phyloP scores from a whole-genome alignment of 2,797 vertebrate genomes.

The Apogon hyalosoma region DNA sequence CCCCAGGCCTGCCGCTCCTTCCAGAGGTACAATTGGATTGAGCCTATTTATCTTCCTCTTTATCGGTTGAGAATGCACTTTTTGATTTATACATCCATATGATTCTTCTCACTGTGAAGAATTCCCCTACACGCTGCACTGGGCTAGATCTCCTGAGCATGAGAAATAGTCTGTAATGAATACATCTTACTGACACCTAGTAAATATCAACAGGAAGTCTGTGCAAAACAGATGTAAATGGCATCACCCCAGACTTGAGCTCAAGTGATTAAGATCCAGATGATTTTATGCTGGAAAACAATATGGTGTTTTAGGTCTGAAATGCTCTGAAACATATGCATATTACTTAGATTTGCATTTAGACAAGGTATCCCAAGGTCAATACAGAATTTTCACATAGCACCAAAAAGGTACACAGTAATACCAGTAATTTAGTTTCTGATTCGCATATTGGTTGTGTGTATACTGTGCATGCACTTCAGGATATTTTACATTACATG shows the following conservation, averaged over 20 bases:
- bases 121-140: slow-evolving; percentile 44
- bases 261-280: slow-evolving; percentile 56
- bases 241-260: slow-evolving; percentile 46
- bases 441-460: slow-evolving; percentile 9
- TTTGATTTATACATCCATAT: slow-evolving; percentile 79
- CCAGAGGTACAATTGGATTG: slow-evolving; percentile 74
- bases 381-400: slow-evolving; percentile 25
- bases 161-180: slow-evolving; percentile 63
- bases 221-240: slow-evolving; percentile 61
- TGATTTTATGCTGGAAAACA: slow-evolving; percentile 32
- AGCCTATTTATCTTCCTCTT: slow-evolving; percentile 82
- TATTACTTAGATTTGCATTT: slow-evolving; percentile 66
- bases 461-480: slow-evolving; percentile 27
- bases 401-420: slow-evolving; percentile 18
- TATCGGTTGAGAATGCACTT: slow-evolving; percentile 80
- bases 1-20: slow-evolving; percentile 70
- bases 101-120: slow-evolving; percentile 70
- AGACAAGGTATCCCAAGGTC: slow-evolving; percentile 66
- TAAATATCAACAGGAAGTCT: slow-evolving; percentile 65
- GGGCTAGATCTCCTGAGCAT: slow-evolving; percentile 39
- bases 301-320: slow-evolving; percentile 42
- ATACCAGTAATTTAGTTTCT: slow-evolving; percentile 28
- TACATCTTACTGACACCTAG: slow-evolving; percentile 49
- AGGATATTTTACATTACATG: slow-evolving; percentile 38
- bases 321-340: slow-evolving; percentile 52